Percentiles rank a stretch among this genome's conserved stretches.
phyloP scores from a whole-genome alignment of 2,888 invertebrate species.

The Pycnomerus fuliginosus region DNA sequence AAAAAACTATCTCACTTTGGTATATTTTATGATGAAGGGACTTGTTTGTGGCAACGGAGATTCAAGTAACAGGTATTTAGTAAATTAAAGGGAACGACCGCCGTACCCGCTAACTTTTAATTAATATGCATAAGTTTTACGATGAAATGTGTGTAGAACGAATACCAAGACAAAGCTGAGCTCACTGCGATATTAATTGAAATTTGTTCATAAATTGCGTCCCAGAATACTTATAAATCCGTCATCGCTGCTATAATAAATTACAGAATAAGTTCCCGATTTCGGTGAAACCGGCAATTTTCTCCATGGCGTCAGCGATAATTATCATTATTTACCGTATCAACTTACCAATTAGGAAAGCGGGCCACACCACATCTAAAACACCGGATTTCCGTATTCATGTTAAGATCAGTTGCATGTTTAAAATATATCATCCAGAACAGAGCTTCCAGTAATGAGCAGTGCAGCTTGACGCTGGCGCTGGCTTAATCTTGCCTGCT shows the following conservation, averaged over 20 bases:
- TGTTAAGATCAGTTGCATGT: neutral
- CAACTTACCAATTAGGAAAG: constrained; percentile 21
- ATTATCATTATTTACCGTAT: constrained; percentile 19
- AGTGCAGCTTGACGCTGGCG: neutral
- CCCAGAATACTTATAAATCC: constrained; percentile 24
- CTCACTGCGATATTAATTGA: too few species aligned
- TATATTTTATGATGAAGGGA: too few species aligned
- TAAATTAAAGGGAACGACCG: too few species aligned
- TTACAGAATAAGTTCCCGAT: constrained; percentile 20
- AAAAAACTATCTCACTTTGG: too few species aligned
- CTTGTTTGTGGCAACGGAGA: too few species aligned
- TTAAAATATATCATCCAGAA: neutral
- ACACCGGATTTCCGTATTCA: neutral
- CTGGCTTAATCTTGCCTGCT: neutral
- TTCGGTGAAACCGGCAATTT: constrained; percentile 15
- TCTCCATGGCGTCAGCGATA: constrained; percentile 10
- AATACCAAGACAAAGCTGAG: too few species aligned
- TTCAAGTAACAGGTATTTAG: too few species aligned
- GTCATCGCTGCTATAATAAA: constrained; percentile 11
- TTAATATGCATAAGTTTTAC: too few species aligned
- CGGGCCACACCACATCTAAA: neutral
- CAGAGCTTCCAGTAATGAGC: neutral
- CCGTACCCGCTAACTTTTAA: too few species aligned
- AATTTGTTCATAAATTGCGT: constrained; percentile 19
- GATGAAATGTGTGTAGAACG: too few species aligned